phyloP scores from a whole-genome alignment of 2,888 invertebrate genomes.

The Pinctada fucata region DNA sequence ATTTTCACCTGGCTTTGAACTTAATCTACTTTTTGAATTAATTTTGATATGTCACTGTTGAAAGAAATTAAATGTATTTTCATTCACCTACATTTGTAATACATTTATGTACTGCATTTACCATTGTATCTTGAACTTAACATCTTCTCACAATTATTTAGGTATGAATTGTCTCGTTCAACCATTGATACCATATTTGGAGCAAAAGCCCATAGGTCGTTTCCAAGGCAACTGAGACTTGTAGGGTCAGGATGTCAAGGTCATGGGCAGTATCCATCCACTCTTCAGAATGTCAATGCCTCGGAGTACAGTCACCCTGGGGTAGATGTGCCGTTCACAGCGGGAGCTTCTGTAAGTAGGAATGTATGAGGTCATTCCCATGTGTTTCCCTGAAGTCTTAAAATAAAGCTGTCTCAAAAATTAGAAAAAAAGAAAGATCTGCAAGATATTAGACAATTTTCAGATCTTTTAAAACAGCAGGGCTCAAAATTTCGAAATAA shows the following conservation, averaged over 20 bases:
- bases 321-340: slow-evolving; percentile 48
- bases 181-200: slow-evolving; percentile 61
- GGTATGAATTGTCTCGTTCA: slow-evolving; percentile 51
- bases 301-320: slow-evolving; percentile 52
- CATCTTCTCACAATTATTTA: slow-evolving; percentile 11
- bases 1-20: too few species aligned
- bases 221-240: slow-evolving; percentile 49
- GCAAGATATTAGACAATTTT: background rate
- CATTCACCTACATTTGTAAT: too few species aligned
- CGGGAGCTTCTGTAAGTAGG: slow-evolving; percentile 39
- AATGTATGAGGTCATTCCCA: background rate
- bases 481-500: background rate
- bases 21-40: too few species aligned
- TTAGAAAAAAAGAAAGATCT: background rate
- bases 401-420: background rate
- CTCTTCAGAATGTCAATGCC: slow-evolving; percentile 32
- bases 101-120: too few species aligned
- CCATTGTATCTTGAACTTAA: too few species aligned
- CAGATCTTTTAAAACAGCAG: background rate
- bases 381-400: background rate
- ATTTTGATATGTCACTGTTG: too few species aligned
- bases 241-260: slow-evolving; percentile 48
- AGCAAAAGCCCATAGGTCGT: slow-evolving; percentile 57
- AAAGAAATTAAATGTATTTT: too few species aligned
- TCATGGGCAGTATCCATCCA: slow-evolving; percentile 52